A percentile compares a stretch with the other conserved stretches of the same genome.
phyloP scores from a whole-genome alignment of 2,113 vertebrate species.

The Gasterosteus aculeatus region DNA sequence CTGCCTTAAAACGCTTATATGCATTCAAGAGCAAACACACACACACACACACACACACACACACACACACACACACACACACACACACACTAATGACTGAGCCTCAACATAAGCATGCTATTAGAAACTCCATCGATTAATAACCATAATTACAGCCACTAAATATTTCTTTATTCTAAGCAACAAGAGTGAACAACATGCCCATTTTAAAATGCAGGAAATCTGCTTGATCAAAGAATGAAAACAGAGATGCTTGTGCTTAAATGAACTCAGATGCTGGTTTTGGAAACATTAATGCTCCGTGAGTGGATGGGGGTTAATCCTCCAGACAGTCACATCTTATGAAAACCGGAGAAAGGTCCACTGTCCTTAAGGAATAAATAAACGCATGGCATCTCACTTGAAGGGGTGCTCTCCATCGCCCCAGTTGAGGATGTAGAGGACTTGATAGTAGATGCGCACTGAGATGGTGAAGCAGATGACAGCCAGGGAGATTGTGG shows the following conservation, averaged over 20 bases:
- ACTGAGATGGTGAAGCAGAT: slow-evolving; percentile 87
- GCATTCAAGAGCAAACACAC: not conserved
- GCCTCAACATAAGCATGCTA: not conserved
- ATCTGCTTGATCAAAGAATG: not conserved
- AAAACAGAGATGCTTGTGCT: not conserved
- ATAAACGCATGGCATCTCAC: slow-evolving; percentile 75
- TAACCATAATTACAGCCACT: not conserved
- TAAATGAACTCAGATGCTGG: not conserved
- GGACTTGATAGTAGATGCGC: slow-evolving; percentile 85
- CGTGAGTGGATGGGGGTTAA: slow-evolving; percentile 10
- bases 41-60: not conserved
- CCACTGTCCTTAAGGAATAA: not conserved
- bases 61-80: not conserved
- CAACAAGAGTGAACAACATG: not conserved
- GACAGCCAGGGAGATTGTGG: slow-evolving; percentile 83
- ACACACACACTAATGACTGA: not conserved
- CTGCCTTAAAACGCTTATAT: not conserved
- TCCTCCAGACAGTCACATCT: not conserved
- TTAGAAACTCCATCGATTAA: not conserved
- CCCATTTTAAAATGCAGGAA: not conserved
- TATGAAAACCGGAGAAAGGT: not conserved
- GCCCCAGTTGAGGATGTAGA: slow-evolving; percentile 81
- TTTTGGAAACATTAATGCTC: slow-evolving; percentile 1
- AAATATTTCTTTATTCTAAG: not conserved
- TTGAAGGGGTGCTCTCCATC: slow-evolving; percentile 86